Evolutionary conservation across 2,797 vertebrate genomes (phyloP), one percentile per base, ranked within the genome.

Genomic region (Sebastes ruberrimus): DNA sequence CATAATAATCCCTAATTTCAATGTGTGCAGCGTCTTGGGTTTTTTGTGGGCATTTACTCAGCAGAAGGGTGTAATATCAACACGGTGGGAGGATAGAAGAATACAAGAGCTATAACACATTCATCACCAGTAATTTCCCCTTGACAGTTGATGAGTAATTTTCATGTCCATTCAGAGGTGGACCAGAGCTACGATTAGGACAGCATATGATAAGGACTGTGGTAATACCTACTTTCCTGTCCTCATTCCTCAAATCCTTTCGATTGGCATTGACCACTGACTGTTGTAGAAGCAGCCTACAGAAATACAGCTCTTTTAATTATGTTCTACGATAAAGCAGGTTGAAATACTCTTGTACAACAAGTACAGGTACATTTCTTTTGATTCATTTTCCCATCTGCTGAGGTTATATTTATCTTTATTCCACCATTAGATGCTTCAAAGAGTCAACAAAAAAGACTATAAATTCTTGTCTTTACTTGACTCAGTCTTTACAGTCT

Each of bases 131-230:
- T 90, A 89, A 93, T 93, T 93, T 90, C 59, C 74, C 71, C 65
- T 71, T 92, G 92, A 93, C 93, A 93, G 88, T 74, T 94, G 91
- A 93, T 71, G 83, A 89, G 88, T 91, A 72, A 93, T 93, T 93
- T 93, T 91, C 90, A 80, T 80, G 92, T 89, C 92, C 85, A 74
- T 89, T 87, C 74, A 80, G 81, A 89, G 82, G 81, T 87, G 87
- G 84, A 88, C 80, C 76, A 71, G 71, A 82, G 89, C 86, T 85
- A 70, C 60, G 76, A 93, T 94, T 93, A 93, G 86, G 62, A 80
- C 63, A 65, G 62, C 59, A 6, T 63, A 52, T 75, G 71, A 89
- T 85, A 77, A 82, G 74, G 74, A 87, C 76, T 74, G 55, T 70
- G 76, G 77, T 90, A 87, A 93, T 86, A 86, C 76, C 83, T 82